Evolutionary conservation across 2,113 vertebrate species (phyloP).

Genomic region (Heptranchias perlo): DNA sequence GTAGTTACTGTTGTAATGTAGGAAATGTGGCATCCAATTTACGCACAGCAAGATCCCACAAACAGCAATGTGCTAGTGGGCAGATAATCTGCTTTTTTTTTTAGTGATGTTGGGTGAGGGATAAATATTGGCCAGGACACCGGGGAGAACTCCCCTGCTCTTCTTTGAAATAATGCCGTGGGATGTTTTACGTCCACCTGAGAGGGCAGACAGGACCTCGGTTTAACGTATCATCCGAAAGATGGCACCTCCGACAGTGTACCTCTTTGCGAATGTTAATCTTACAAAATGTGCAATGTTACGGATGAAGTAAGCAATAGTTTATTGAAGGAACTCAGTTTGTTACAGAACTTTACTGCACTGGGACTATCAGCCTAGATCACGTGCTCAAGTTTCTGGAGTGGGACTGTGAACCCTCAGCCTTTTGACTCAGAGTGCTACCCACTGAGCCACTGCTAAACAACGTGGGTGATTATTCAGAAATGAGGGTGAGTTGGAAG

Average conservation of each 20-base stretch:
- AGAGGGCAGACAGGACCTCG: too few relatives aligned
- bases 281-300: not conserved
- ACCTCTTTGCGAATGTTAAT: not conserved
- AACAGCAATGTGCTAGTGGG: not conserved
- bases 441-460: too few relatives aligned
- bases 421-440: not conserved
- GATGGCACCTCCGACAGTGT: too few relatives aligned
- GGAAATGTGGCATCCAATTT: not conserved
- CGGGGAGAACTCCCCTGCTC: not conserved
- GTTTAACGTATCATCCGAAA: too few relatives aligned
- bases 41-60: not conserved
- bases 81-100: not conserved
- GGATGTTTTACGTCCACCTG: not conserved
- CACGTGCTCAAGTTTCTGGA: not conserved
- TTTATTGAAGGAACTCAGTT: not conserved
- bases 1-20: not conserved
- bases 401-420: not conserved
- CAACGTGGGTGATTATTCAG: not conserved
- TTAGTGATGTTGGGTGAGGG: not conserved
- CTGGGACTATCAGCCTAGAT: not conserved
- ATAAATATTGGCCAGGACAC: not conserved
- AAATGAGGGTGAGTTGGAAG: not conserved
- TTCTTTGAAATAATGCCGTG: not conserved
- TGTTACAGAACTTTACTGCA: too few relatives aligned
- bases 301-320: not conserved